Evolutionary conservation across 2,797 vertebrate genomes (phyloP).

Genomic region (Pseudocheirus occidentalis): DNA sequence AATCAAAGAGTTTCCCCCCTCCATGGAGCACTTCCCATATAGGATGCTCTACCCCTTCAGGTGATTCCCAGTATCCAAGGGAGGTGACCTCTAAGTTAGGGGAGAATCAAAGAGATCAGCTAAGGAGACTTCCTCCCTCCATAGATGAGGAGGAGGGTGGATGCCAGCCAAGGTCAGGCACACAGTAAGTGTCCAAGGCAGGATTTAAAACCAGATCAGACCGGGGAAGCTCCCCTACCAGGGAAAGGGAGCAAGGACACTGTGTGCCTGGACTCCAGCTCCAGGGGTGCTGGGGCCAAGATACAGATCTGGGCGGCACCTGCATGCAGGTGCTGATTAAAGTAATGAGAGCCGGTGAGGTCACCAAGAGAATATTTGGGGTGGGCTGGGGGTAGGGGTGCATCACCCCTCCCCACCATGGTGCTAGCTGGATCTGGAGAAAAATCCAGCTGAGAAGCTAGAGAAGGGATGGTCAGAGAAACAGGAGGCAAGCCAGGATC

Average conservation of each 20-base stretch:
- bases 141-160: neutral
- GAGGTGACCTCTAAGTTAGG: neutral
- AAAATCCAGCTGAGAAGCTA: neutral
- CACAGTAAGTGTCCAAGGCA: too few relatives aligned
- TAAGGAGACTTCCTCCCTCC: neutral
- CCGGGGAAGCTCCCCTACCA: neutral
- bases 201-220: neutral
- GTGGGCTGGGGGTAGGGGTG: too few relatives aligned
- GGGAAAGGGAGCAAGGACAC: neutral
- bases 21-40: neutral
- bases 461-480: neutral
- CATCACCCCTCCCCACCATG: too few relatives aligned
- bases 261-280: neutral
- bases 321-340: neutral
- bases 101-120: neutral
- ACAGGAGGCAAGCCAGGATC: neutral
- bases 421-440: too few relatives aligned
- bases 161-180: too few relatives aligned
- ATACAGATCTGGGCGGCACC: neutral
- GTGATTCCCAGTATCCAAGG: neutral
- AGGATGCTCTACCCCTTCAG: neutral
- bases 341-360: neutral
- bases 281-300: neutral
- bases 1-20: neutral
- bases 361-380: neutral